phyloP scores from a whole-genome alignment of 2,888 invertebrate genomes.

The Heterodera filipjevi region DNA sequence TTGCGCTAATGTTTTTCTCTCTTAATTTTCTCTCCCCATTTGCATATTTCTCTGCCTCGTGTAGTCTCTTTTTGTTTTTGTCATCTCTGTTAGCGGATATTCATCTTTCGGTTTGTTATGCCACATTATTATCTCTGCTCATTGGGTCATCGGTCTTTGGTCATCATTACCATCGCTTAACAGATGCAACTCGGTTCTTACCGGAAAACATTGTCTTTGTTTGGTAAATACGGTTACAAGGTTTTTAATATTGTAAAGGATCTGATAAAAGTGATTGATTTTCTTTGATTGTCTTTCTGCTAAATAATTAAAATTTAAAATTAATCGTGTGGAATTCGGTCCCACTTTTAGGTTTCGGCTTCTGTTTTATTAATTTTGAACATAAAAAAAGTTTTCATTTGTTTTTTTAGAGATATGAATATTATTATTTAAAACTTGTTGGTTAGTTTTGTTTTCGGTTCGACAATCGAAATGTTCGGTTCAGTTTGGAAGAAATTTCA shows the following conservation, averaged over 20 bases:
- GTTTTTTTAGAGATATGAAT: too few relatives aligned
- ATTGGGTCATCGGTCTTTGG: neutral
- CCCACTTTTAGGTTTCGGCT: too few relatives aligned
- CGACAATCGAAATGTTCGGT: too few relatives aligned
- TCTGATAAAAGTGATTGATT: neutral
- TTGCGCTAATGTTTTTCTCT: neutral
- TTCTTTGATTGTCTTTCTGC: neutral
- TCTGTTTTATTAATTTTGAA: too few relatives aligned
- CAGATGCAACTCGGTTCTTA: neutral
- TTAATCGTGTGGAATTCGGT: too few relatives aligned
- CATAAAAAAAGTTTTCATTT: too few relatives aligned
- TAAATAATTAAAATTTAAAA: too few relatives aligned
- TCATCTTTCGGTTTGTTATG: neutral
- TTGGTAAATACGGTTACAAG: conserved; percentile 10
- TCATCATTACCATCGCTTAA: neutral
- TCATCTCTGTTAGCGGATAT: conserved; percentile 8
- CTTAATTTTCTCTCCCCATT: neutral
- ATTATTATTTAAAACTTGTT: too few relatives aligned
- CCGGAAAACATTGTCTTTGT: conserved; percentile 7
- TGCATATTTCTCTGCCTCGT: conserved; percentile 5
- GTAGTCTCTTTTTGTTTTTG: neutral
- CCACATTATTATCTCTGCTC: neutral
- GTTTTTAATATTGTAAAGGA: conserved; percentile 2
- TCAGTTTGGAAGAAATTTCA: too few relatives aligned
- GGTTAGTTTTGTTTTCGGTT: too few relatives aligned